Evolutionary conservation across 2,113 vertebrate genomes (phyloP).

Genomic region (Clinocottus analis): DNA sequence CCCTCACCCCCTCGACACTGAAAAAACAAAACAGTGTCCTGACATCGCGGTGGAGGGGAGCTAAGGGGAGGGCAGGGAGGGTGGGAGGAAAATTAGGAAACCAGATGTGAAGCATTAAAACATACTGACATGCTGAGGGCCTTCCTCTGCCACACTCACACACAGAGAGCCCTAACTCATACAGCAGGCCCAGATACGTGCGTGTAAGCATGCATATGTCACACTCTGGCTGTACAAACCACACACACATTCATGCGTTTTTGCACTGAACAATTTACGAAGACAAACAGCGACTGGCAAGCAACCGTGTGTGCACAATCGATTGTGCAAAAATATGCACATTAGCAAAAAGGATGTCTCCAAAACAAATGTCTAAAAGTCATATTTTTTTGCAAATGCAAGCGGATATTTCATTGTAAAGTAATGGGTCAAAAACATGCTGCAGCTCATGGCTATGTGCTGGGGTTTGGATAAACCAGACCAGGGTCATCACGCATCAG

Average conservation of each 20-base stretch:
- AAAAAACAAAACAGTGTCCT: conserved; percentile 87
- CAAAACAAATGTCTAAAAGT: conserved; percentile 40
- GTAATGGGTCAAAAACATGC: conserved; percentile 12
- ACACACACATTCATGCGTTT: conserved; percentile 35
- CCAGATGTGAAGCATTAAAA: conserved; percentile 88
- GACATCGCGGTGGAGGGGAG: conserved; percentile 73
- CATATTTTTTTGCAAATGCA: neutral
- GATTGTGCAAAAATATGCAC: conserved; percentile 42
- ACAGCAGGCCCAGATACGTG: conserved; percentile 63
- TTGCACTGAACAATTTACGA: conserved; percentile 35
- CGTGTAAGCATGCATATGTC: conserved; percentile 55
- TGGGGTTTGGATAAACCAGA: conserved; percentile 31
- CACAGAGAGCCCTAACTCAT: conserved; percentile 77
- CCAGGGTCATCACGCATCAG: conserved; percentile 61
- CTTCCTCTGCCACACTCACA: conserved; percentile 80
- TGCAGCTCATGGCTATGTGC: conserved; percentile 5
- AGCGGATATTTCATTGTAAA: conserved; percentile 15
- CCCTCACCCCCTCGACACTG: conserved; percentile 63
- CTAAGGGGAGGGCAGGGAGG: conserved; percentile 56
- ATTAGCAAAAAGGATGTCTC: conserved; percentile 33
- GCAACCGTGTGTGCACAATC: conserved; percentile 51
- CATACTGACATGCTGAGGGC: conserved; percentile 82
- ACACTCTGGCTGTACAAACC: conserved; percentile 40
- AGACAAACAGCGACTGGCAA: conserved; percentile 37
- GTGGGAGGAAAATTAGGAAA: conserved; percentile 84